Evolutionary conservation across 30 jellyfish, hydroid and myxozoan species (phyloP).

Genomic region (Hydractinia symbiolongicarpus): DNA sequence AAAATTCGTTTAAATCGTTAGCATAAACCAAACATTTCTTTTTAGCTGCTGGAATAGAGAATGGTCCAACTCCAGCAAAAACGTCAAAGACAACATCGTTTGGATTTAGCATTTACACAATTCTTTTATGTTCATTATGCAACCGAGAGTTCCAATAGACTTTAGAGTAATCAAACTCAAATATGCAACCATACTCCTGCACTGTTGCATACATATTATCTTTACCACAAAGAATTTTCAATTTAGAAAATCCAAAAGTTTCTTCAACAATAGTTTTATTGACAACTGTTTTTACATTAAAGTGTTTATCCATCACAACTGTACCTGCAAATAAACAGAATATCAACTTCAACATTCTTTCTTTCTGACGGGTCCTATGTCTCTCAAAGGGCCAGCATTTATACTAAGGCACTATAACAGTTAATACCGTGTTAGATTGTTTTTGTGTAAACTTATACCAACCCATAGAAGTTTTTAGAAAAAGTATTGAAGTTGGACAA

Average conservation of each 20-base stretch:
- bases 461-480: no score
- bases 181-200: slow-evolving; percentile 75
- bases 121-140: slow-evolving; percentile 79
- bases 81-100: slow-evolving; percentile 85
- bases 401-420: no score
- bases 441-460: no score
- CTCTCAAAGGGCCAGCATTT: no score
- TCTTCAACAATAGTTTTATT: slow-evolving; percentile 83
- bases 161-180: slow-evolving; percentile 85
- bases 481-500: no score
- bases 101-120: slow-evolving; percentile 45
- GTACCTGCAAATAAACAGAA: slow-evolving; percentile 50
- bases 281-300: slow-evolving; percentile 89
- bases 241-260: slow-evolving; percentile 68
- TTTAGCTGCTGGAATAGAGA: slow-evolving; percentile 91
- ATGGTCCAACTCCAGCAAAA: slow-evolving; percentile 99
- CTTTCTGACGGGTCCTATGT: no score
- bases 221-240: slow-evolving; percentile 93
- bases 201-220: slow-evolving; percentile 65
- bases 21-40: slow-evolving; percentile 79
- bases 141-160: slow-evolving; percentile 97
- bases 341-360: no score
- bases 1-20: slow-evolving; percentile 74
- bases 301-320: slow-evolving; percentile 76
- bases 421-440: no score